Base-by-base conservation (phyloP, 2,113 vertebrate species). In the Struthio camelus region DNA sequence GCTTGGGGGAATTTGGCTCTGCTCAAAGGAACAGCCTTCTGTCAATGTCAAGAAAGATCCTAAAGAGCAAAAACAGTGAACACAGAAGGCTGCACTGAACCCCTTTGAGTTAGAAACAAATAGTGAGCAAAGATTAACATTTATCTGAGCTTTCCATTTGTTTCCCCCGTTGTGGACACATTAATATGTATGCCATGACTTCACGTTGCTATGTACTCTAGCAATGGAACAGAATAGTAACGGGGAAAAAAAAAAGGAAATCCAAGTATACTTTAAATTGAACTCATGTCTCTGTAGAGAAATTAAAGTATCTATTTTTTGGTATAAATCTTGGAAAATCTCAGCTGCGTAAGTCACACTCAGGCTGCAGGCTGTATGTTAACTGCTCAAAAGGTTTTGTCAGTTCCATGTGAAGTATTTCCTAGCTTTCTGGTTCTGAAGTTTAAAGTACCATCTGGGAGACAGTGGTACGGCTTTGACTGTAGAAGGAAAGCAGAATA, bases 11-110 rank as follows among this genome's bases (percentile, higher is more conserved):
- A 87, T 53, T 82, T 95, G 90, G 90, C 94, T 87, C 30, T 71
- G 40, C 58, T 94, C n/a, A 92, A 94, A 96, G 72, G 17, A 96
- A 75, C 77, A 95, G 88, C n/a, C 62, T 95, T 95, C 83, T 92
- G 75, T 93, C 82, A 85, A 75, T 56, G 90, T 96, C 90, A 94
- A 93, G 70, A 96, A 78, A 22, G 85, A 94, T 77, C 50, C 77
- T 77, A 34, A 94, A 91, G 82, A 93, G 87, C 71, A 92, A 95
- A 95, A 94, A 44, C 83, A 90, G 76, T 42, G 62, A 94, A 83
- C 38, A 77, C 59, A 86, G 78, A 83, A 87, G 50, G 66, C 82
- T 96, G 53, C 44, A 73, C 70, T 84, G 66, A 96, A 80, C 30
- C 28, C n/a, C 17, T 89, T 40, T 73, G 62, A 38, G n/a, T 84